Base-by-base conservation (phyloP, 1,140 invertebrate genomes). In the Drosophila pruinosa region DNA sequence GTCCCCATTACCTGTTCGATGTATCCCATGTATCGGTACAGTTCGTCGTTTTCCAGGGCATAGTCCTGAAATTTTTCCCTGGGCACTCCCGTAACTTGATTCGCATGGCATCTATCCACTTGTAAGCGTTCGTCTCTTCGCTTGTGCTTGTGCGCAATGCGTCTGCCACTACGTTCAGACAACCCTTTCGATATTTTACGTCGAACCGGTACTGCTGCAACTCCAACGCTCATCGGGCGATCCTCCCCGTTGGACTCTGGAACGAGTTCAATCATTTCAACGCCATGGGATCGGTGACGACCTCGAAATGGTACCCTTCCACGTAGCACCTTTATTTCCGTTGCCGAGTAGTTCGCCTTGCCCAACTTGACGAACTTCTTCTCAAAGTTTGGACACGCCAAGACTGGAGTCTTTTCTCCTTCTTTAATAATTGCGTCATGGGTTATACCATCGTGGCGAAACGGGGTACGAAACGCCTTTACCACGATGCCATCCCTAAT, bases 251-350 rank as follows among this genome's bases (percentile, higher is more conserved):
- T 34, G 31, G 31, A 36, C 10, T 36, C 12, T 36, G 10, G 2
- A 36, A 10, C 0, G 31, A 36, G 10, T 34, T 34, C 31, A 34
- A 10, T n/a, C 31, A 34, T 0, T 34, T 34, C 0, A 12, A n/a
- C 3, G 31, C 10, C 8, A 36, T 4, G 12, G 10, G n/a, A 2
- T 36, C 31, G 1, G 31, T 36, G 2, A 36, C 3, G 0, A 36
- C 31, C 10, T 34, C 10, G 12, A 12, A 34, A 10, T n/a, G n/a
- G n/a, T n/a, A n/a, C n/a, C n/a, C n/a, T n/a, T n/a, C n/a, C n/a
- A n/a, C n/a, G n/a, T n/a, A 58, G 2, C 41, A 19, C 24, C 43
- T 14, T 7, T 58, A 19, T 24, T 67, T 57, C n/a, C n/a, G n/a
- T n/a, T n/a, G n/a, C n/a, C n/a, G n/a, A n/a, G n/a, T n/a, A n/a